These are phyloP conservation scores for Paraescarpia echinospica DNA, from an alignment of 1,140 invertebrate species.

Conservation along the genomic window DNA sequence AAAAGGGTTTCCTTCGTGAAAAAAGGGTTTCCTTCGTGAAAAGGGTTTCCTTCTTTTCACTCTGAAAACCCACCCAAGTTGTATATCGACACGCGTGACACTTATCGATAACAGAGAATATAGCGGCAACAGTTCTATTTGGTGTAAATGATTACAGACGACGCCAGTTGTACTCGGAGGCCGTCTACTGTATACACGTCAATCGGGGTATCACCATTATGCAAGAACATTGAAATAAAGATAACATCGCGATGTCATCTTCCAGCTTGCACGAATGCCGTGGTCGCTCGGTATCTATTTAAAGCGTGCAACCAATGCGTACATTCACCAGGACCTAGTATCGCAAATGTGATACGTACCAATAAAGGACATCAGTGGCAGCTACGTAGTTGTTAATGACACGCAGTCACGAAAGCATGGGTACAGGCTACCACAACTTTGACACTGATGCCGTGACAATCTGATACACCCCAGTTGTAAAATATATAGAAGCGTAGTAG, in stretches of 20 bases:
- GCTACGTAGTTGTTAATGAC: too few relatives aligned
- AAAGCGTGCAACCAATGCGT: not conserved
- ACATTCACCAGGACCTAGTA: not conserved
- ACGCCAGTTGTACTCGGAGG: not conserved
- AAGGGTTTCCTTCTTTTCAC: not conserved
- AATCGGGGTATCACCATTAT: not conserved
- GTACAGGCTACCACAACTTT: too few relatives aligned
- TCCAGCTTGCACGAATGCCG: not conserved
- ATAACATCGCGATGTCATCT: not conserved
- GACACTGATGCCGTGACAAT: too few relatives aligned
- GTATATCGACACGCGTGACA: not conserved
- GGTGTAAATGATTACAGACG: not conserved
- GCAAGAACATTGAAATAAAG: not conserved
- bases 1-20: not conserved
- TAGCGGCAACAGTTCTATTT: not conserved
- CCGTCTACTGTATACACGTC: not conserved
- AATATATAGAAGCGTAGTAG: too few relatives aligned
- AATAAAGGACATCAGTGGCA: too few relatives aligned
- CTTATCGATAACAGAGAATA: not conserved
- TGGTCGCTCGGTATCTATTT: not conserved
- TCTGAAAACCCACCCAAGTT: not conserved
- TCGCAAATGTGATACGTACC: too few relatives aligned
- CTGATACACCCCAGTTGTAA: too few relatives aligned
- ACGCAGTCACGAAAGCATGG: too few relatives aligned
- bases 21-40: not conserved